Percentiles rank a stretch among this genome's conserved stretches.
These are phyloP conservation scores for Bicyclus anynana DNA, from an alignment of 1,140 invertebrate species.

Conservation along the genomic window DNA sequence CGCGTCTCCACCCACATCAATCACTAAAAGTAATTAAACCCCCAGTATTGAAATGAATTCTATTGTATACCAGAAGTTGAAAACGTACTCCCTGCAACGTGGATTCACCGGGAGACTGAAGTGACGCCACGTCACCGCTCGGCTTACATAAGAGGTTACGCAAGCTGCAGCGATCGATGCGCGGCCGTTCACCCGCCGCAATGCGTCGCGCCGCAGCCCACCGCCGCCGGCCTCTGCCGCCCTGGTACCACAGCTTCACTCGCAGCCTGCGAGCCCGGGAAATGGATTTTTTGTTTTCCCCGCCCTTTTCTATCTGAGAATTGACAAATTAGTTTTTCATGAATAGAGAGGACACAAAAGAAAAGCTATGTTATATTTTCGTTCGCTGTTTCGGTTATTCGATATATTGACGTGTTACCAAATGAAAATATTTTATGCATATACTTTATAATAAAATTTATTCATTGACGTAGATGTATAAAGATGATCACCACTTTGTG, in stretches of 20 bases:
- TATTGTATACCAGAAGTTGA: slow-evolving; percentile 9
- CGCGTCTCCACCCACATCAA: not conserved
- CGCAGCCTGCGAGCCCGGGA: slow-evolving; percentile 26
- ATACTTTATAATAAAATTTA: too few relatives aligned
- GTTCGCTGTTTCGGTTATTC: too few relatives aligned
- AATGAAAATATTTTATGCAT: too few relatives aligned
- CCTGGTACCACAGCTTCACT: slow-evolving; percentile 48
- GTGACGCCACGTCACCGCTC: slow-evolving; percentile 55
- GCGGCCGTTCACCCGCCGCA: slow-evolving; percentile 72
- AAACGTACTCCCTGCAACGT: slow-evolving; percentile 18
- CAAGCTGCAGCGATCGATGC: slow-evolving; percentile 61
- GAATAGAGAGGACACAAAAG: not conserved
- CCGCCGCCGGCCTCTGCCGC: slow-evolving; percentile 44
- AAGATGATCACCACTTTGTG: too few relatives aligned
- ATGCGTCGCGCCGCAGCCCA: slow-evolving; percentile 55
- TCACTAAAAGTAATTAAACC: slow-evolving; percentile 17
- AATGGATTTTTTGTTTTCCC: slow-evolving; percentile 30
- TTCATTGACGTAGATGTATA: too few relatives aligned
- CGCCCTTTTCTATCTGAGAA: not conserved
- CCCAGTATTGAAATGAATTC: slow-evolving; percentile 11
- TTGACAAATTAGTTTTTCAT: slow-evolving; percentile 1
- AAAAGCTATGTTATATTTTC: not conserved
- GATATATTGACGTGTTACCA: too few relatives aligned
- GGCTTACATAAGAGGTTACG: slow-evolving; percentile 65
- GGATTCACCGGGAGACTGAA: slow-evolving; percentile 4